Percentiles rank a stretch among this genome's conserved stretches.
phyloP scores from a whole-genome alignment of 2,113 vertebrate species.

The Pterocles gutturalis region DNA sequence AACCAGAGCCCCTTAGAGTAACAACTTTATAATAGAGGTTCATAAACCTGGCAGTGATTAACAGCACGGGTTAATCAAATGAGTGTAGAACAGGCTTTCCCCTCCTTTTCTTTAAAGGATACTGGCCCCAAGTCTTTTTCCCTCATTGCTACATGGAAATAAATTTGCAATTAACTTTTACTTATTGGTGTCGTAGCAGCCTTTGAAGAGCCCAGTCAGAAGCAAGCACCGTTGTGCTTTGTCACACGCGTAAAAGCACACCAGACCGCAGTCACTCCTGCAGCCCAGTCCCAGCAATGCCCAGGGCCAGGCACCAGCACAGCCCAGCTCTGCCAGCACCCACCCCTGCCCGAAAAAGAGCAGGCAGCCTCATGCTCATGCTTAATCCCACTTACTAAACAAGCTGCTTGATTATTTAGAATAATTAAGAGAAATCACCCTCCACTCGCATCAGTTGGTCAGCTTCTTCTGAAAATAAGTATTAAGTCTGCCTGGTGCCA shows the following conservation, averaged over 20 bases:
- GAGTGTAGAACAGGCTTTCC: slow-evolving; percentile 39
- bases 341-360: neutral
- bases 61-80: slow-evolving; percentile 59
- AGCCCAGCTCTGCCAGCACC: neutral
- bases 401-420: neutral
- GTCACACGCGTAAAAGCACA: accelerated
- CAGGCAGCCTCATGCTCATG: neutral
- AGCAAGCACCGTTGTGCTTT: neutral
- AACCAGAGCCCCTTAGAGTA: slow-evolving; percentile 68
- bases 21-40: slow-evolving; percentile 64
- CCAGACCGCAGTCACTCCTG: neutral
- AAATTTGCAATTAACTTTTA: slow-evolving; percentile 64
- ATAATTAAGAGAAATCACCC: neutral
- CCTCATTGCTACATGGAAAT: neutral
- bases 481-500: neutral
- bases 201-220: neutral
- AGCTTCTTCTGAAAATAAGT: neutral
- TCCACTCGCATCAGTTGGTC: accelerated
- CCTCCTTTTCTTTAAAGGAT: slow-evolving; percentile 23
- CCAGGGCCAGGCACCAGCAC: neutral
- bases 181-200: neutral
- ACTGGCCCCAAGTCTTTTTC: slow-evolving; percentile 53
- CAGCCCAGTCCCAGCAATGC: neutral
- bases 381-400: neutral
- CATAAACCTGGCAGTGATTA: slow-evolving; percentile 70